phyloP scores from a whole-genome alignment of 2,797 vertebrate genomes.

The Anniella stebbinsi region DNA sequence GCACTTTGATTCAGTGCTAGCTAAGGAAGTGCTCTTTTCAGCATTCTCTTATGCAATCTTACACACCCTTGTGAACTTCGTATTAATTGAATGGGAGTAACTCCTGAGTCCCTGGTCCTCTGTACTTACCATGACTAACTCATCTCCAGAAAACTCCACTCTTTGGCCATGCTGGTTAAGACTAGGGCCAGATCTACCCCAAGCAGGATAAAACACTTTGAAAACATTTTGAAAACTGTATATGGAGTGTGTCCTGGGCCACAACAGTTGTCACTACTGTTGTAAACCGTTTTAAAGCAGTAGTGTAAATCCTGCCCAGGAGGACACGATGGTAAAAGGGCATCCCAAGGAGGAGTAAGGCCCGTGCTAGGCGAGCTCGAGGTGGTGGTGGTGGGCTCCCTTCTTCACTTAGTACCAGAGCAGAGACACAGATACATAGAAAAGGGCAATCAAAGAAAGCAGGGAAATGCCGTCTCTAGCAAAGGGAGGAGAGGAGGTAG shows the following conservation, averaged over 20 bases:
- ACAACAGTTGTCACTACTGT: too few relatives aligned
- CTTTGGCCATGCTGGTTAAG: background rate
- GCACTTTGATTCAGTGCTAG: background rate
- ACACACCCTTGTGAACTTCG: background rate
- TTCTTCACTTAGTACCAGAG: constrained; percentile 66
- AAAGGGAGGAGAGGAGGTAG: constrained; percentile 45
- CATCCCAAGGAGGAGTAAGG: too few relatives aligned
- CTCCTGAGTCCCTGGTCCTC: background rate
- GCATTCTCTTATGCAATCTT: background rate
- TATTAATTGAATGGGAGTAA: background rate
- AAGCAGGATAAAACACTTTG: too few relatives aligned
- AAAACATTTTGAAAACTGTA: too few relatives aligned
- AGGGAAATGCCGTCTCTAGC: constrained; percentile 74
- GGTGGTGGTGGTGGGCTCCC: background rate
- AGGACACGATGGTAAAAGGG: background rate
- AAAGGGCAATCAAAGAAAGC: constrained; percentile 81
- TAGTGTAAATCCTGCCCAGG: too few relatives aligned
- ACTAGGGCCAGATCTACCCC: too few relatives aligned
- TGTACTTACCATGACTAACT: background rate
- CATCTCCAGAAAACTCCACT: background rate
- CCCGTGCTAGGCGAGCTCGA: too few relatives aligned
- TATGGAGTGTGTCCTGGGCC: too few relatives aligned
- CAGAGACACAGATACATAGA: constrained; percentile 66
- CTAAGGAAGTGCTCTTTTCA: background rate
- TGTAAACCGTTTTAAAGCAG: too few relatives aligned